These are phyloP conservation scores for Pseudachorutes palmiensis DNA, from an alignment of 1,140 invertebrate species.

Conservation along the genomic window DNA sequence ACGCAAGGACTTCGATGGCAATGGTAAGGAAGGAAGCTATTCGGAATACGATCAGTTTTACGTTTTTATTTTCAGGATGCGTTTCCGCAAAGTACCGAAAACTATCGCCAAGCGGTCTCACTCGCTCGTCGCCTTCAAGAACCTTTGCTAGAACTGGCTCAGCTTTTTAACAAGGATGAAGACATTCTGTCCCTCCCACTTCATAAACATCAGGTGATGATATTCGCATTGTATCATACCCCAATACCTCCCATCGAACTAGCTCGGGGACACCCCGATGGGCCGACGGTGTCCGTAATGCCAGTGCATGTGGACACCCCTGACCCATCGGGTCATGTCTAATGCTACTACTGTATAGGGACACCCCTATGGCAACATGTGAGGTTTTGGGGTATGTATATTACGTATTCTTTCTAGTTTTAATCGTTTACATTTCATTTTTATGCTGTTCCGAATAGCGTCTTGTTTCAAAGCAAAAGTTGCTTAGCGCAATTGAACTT, in stretches of 20 bases:
- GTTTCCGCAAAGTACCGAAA: slow-evolving; percentile 42
- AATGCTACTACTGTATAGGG: too few relatives aligned
- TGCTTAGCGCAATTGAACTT: slow-evolving; percentile 73
- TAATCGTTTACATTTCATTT: background rate
- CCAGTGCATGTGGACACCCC: too few relatives aligned
- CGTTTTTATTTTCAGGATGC: slow-evolving; percentile 38
- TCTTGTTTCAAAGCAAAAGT: slow-evolving; percentile 71
- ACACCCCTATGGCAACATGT: too few relatives aligned
- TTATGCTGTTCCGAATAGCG: slow-evolving; percentile 52
- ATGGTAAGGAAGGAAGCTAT: slow-evolving; percentile 44
- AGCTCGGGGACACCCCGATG: too few relatives aligned
- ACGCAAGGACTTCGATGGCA: slow-evolving; percentile 81
- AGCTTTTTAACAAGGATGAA: slow-evolving; percentile 56
- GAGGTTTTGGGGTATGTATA: too few relatives aligned
- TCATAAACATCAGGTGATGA: slow-evolving; percentile 50
- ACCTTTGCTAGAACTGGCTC: slow-evolving; percentile 88
- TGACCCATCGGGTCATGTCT: too few relatives aligned
- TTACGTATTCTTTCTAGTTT: too few relatives aligned
- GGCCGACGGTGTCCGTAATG: too few relatives aligned
- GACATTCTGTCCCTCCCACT: slow-evolving; percentile 54
- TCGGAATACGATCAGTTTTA: background rate
- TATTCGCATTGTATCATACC: background rate
- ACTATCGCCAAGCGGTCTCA: slow-evolving; percentile 65
- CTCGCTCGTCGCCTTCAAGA: slow-evolving; percentile 86
- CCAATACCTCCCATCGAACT: too few relatives aligned